Conservation (phyloP, 2,888 invertebrate species). For the Scaptomyza tumidula region DNA sequence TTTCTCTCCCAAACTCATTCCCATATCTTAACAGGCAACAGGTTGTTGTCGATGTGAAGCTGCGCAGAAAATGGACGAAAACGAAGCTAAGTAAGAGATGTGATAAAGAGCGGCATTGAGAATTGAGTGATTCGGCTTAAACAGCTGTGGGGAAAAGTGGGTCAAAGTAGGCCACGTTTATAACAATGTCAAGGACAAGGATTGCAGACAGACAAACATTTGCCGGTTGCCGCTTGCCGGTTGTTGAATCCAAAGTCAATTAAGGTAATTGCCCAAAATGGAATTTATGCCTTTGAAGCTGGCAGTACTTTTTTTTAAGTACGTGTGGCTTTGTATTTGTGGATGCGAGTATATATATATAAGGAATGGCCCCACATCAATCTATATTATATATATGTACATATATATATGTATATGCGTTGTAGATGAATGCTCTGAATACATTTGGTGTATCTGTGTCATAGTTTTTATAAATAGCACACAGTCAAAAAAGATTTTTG, state of each 20-base stretch:
- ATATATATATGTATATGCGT: constrained; percentile 23
- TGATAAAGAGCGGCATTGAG: constrained; percentile 10
- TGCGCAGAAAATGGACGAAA: constrained; percentile 60
- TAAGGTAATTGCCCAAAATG: constrained; percentile 23
- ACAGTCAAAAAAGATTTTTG: constrained; percentile 55
- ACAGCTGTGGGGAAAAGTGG: constrained; percentile 64
- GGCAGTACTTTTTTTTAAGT: neutral
- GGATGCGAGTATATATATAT: constrained; percentile 20
- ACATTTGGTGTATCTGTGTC: constrained; percentile 82
- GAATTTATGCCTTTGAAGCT: constrained; percentile 29
- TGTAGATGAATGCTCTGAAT: constrained; percentile 75
- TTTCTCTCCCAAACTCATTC: neutral
- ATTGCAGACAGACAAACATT: constrained; percentile 12
- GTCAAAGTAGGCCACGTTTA: constrained; percentile 43
- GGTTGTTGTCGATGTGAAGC: constrained; percentile 63
- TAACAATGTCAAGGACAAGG: constrained; percentile 63
- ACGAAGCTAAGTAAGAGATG: constrained; percentile 19
- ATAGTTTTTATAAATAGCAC: constrained; percentile 82
- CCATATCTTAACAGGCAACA: constrained; percentile 43
- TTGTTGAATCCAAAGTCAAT: neutral
- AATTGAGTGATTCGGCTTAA: constrained; percentile 14
- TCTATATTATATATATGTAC: no score
- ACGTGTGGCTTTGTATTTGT: constrained; percentile 6
- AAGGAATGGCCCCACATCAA: constrained; percentile 26
- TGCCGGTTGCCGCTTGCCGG: constrained; percentile 24